Conservation (phyloP, 2,888 invertebrate genomes). For the Actias luna region DNA sequence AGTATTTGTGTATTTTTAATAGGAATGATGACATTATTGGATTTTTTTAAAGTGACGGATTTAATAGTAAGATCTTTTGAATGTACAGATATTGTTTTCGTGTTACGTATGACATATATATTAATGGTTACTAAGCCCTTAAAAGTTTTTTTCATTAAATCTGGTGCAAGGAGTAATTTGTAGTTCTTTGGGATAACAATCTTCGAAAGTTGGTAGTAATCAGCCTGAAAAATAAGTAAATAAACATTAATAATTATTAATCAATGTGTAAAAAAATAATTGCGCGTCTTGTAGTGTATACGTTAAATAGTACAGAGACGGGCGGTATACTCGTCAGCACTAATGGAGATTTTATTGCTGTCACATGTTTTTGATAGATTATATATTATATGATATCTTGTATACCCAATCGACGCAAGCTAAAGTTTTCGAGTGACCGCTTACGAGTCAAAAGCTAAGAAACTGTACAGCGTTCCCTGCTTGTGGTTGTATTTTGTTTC, state of each 20-base stretch:
- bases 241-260: neutral
- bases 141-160: slow-evolving; percentile 79
- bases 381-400: no score
- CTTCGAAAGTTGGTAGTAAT: slow-evolving; percentile 74
- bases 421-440: no score
- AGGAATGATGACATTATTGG: slow-evolving; percentile 26
- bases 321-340: no score
- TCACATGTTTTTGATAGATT: no score
- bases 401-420: no score
- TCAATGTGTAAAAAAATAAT: neutral
- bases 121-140: slow-evolving; percentile 80
- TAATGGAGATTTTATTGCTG: no score
- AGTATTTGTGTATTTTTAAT: slow-evolving; percentile 30
- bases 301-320: no score
- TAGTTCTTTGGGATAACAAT: slow-evolving; percentile 84
- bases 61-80: slow-evolving; percentile 80
- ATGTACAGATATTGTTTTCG: slow-evolving; percentile 81
- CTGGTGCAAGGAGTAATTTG: slow-evolving; percentile 85
- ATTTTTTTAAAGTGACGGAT: slow-evolving; percentile 35
- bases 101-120: slow-evolving; percentile 62
- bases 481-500: no score
- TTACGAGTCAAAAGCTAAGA: no score
- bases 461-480: no score
- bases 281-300: neutral
- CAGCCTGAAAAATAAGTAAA: slow-evolving; percentile 41